Conservation (phyloP, 2,113 vertebrate genomes). For the Myrmecophaga tridactyla region DNA sequence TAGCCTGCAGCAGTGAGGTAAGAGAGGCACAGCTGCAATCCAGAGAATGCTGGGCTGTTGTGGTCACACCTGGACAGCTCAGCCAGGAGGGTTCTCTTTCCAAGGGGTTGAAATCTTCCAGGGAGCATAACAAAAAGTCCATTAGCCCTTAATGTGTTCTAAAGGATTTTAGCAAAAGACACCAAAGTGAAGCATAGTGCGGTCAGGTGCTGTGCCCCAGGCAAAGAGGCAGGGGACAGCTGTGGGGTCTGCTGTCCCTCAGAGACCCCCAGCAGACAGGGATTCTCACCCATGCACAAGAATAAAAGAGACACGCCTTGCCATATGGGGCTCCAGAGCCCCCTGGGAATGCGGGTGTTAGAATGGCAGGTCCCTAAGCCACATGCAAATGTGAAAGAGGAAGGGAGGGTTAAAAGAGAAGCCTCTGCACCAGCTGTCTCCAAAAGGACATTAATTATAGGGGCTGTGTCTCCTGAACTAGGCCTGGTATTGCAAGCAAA, state of each 20-base stretch:
- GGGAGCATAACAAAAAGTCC: background rate
- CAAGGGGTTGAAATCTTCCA: background rate
- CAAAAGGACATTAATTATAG: constrained; percentile 57
- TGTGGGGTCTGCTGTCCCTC: background rate
- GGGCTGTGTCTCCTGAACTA: background rate
- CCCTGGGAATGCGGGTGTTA: constrained; percentile 17
- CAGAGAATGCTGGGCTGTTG: fast-evolving
- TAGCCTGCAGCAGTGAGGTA: background rate
- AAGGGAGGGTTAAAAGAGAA: constrained; percentile 57
- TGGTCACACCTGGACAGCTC: background rate
- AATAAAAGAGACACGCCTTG: constrained; percentile 36
- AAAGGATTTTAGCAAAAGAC: background rate
- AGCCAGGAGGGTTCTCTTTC: background rate
- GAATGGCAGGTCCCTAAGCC: constrained; percentile 72
- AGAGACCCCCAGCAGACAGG: background rate
- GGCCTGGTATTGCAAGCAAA: background rate
- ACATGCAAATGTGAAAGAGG: constrained; percentile 62
- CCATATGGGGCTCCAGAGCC: constrained; percentile 65
- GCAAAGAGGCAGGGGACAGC: background rate
- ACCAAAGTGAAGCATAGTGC: background rate
- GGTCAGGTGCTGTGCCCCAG: background rate
- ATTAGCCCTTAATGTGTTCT: background rate
- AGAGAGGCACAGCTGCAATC: background rate
- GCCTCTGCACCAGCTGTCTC: constrained; percentile 74
- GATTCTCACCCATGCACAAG: background rate